Conservation (phyloP, 2,888 invertebrate genomes). For the Leptopilina syphax region DNA sequence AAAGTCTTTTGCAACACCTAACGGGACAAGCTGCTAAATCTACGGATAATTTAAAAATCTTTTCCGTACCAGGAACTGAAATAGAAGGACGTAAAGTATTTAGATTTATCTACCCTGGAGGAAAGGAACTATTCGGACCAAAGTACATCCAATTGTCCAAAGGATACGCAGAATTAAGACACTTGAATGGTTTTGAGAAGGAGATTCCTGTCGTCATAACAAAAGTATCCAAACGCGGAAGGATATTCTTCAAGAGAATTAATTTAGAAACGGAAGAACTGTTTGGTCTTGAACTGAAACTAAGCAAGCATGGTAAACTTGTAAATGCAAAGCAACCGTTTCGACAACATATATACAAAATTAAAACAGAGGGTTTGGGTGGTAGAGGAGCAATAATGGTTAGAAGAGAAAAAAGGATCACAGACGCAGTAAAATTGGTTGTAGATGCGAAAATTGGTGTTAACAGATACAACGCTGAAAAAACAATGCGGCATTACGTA, state of each 20-base stretch:
- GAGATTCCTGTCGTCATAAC: background rate
- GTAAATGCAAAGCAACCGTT: background rate
- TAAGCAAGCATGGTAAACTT: background rate
- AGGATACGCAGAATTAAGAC: background rate
- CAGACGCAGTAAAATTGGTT: background rate
- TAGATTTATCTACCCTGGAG: background rate
- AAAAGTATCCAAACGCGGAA: background rate
- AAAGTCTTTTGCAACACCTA: background rate
- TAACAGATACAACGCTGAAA: no score
- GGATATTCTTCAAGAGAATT: background rate
- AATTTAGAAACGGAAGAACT: background rate
- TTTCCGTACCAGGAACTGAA: background rate
- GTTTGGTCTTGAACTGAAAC: background rate
- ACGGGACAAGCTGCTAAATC: background rate
- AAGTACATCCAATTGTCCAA: background rate
- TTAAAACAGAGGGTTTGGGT: background rate
- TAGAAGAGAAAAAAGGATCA: background rate
- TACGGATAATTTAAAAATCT: background rate
- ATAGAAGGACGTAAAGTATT: background rate
- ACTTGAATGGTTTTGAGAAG: background rate
- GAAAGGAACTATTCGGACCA: background rate
- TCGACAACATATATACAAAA: background rate
- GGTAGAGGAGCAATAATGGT: background rate
- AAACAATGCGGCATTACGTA: no score
- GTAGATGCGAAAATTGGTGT: no score